phyloP scores from a whole-genome alignment of 2,888 invertebrate genomes.

The Barypeithes pellucidus region DNA sequence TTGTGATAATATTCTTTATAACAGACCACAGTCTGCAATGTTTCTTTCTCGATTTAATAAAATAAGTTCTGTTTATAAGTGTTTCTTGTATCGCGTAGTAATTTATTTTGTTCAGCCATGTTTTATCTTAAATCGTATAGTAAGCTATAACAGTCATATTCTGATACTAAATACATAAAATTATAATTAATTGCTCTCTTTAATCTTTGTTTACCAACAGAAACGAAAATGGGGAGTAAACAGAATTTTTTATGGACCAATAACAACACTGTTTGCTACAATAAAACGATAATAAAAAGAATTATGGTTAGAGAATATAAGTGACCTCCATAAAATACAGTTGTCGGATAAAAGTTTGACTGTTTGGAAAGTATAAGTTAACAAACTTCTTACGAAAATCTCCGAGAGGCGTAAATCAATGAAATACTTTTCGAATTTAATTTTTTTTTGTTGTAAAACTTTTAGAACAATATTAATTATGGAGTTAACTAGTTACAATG shows the following conservation, averaged over 20 bases:
- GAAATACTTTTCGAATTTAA: background rate
- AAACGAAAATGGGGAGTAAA: background rate
- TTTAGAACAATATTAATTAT: background rate
- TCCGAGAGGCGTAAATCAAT: background rate
- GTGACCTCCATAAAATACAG: background rate
- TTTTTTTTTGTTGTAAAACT: background rate
- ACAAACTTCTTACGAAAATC: constrained; percentile 1
- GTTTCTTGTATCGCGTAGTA: too few species aligned
- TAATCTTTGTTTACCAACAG: constrained; percentile 2
- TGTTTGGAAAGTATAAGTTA: background rate
- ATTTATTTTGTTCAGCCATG: too few species aligned
- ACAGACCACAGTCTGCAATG: too few species aligned
- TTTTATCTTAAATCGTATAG: too few species aligned
- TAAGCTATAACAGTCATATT: too few species aligned
- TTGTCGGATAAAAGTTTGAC: background rate
- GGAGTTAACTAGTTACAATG: too few species aligned
- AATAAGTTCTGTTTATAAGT: too few species aligned
- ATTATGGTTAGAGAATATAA: background rate
- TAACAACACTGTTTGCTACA: background rate
- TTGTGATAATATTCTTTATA: too few species aligned
- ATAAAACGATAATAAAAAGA: constrained; percentile 1
- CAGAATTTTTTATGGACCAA: background rate
- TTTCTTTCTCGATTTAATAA: too few species aligned
- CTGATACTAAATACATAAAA: background rate
- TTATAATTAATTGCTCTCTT: background rate